Conservation (phyloP, 2,888 invertebrate species). For the Drosophila pegasa region DNA sequence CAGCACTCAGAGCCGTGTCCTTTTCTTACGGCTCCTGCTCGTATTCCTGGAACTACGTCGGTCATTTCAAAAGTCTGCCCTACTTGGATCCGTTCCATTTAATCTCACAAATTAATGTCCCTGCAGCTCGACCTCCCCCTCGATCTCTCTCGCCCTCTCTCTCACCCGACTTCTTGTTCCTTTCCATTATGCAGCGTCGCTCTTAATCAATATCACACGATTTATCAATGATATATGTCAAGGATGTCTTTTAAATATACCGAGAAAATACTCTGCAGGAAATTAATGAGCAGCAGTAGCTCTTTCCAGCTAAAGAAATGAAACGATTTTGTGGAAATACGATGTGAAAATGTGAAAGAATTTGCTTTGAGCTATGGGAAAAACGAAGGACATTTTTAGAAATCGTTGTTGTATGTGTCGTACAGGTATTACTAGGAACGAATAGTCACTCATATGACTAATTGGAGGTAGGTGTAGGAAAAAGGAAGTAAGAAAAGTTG, state of each 20-base stretch:
- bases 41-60: constrained; percentile 73
- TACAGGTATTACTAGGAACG: too few relatives aligned
- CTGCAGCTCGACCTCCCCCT: constrained; percentile 12
- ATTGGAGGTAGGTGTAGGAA: too few relatives aligned
- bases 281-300: constrained; percentile 41
- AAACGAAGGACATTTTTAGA: neutral
- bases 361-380: neutral
- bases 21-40: constrained; percentile 38
- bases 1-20: constrained; percentile 46
- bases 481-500: too few relatives aligned
- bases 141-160: neutral
- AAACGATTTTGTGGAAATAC: neutral
- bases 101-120: constrained; percentile 62
- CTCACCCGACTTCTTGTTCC: neutral
- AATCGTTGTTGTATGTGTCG: too few relatives aligned
- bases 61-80: constrained; percentile 72
- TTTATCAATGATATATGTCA: constrained; percentile 58
- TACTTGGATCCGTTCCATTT: constrained; percentile 43
- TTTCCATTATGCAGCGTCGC: constrained; percentile 12
- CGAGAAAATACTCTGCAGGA: constrained; percentile 14
- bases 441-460: too few relatives aligned
- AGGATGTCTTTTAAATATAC: constrained; percentile 7
- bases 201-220: constrained; percentile 63
- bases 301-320: constrained; percentile 14
- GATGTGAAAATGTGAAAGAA: neutral